Evolutionary conservation across 2,888 invertebrate species (phyloP), one percentile per base, ranked within the genome.

Genomic region (Thelaira solivaga): DNA sequence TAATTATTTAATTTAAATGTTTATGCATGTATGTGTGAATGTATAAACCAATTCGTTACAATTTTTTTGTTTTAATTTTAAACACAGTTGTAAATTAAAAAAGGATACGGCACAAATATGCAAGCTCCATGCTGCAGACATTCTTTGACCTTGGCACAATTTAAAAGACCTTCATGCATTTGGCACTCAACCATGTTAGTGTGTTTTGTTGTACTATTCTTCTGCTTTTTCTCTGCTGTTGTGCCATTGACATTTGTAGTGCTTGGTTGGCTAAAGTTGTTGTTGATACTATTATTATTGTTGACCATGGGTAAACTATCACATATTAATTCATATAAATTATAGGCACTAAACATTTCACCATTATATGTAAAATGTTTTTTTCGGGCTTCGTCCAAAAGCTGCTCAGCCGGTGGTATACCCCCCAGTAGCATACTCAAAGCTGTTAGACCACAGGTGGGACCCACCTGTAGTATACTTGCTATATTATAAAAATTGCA

Each of bases 381-480:
- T 20, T 89, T 85, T 86, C 91, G 91, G 0, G 95, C 94, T 81
- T 91, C 90, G 74, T 91, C 89, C 1, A 95, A 89, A 13, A 92
- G 90, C 71, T 93, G 89, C 24, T 89, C 90, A 7, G 91, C 89
- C n/a, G 91, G 87, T 4, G 91, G 90, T 68, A 90, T 89, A 53
- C 91, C 91, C 77, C 92, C 91, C 0, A 93, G 90, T 53, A 94
- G 90, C 94, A 97, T 96, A 39, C 94, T 93, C 29, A 97, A 88
- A 2, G 96, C 96, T n/a, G 95, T 95, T 71, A 97, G 88, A 7
- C 97, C 97, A 90, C 97, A 97, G 82, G 96, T 96, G 3, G 94
- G 94, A 0, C 94, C 89, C n/a, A 84, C 80, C 82, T 89, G 89
- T 0, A 88, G 69, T 13, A 88, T 82, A 8, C 86, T 84, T 22